A percentile compares a stretch with the other conserved stretches of the same genome.
phyloP scores from a whole-genome alignment of 2,113 vertebrate genomes.

The Cynocephalus volans region DNA sequence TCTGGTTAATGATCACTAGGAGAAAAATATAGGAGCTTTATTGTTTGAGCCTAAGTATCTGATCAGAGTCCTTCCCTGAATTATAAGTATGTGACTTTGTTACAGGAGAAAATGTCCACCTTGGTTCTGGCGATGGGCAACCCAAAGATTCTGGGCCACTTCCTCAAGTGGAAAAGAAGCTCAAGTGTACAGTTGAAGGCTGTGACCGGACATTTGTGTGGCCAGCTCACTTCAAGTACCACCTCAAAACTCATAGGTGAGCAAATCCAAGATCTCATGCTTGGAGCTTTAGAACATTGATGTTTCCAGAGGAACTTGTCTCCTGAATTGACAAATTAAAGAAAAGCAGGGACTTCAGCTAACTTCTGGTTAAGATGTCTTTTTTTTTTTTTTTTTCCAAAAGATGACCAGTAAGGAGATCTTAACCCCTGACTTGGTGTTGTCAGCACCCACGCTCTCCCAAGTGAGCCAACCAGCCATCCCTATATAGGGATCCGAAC shows the following conservation, averaged over 20 bases:
- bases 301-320: not conserved
- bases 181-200: constrained; percentile 97
- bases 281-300: not conserved
- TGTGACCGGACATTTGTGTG: constrained; percentile 97
- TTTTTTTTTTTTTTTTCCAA: constrained; percentile 49
- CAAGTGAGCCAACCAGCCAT: too few relatives aligned
- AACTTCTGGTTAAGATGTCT: constrained; percentile 17
- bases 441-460: too few relatives aligned
- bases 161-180: constrained; percentile 93
- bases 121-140: constrained; percentile 92
- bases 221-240: constrained; percentile 98
- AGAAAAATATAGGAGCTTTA: constrained; percentile 34
- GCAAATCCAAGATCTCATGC: constrained; percentile 52
- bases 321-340: not conserved
- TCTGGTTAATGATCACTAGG: not conserved
- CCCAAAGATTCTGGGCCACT: constrained; percentile 91
- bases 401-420: too few relatives aligned
- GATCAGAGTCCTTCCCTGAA: constrained; percentile 35
- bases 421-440: too few relatives aligned
- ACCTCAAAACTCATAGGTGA: constrained; percentile 98
- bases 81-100: constrained; percentile 69
- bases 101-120: constrained; percentile 94
- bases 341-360: not conserved
- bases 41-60: constrained; percentile 58
- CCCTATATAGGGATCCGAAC: too few relatives aligned